Percentiles rank a stretch among this genome's conserved stretches.
Conservation (phyloP, 2,113 vertebrate species). For the Bungarus multicinctus region DNA sequence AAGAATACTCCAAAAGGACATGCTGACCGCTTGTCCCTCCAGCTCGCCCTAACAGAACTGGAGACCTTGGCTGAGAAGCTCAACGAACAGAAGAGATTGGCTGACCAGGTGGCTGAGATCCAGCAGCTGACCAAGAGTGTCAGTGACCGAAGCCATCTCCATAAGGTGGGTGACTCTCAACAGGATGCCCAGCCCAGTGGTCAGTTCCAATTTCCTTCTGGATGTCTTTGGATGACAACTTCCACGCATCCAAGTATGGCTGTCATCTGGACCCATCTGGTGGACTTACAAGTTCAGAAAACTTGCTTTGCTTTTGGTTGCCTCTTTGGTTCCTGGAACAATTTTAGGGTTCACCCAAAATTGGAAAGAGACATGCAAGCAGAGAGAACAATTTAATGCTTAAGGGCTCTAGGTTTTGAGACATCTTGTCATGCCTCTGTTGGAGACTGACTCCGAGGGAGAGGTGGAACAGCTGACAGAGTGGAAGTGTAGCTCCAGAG, state of each 20-base stretch:
- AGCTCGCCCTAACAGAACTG: slow-evolving; percentile 94
- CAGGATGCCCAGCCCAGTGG: neutral
- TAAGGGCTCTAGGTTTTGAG: too few relatives aligned
- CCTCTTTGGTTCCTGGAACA: too few relatives aligned
- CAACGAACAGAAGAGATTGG: slow-evolving; percentile 92
- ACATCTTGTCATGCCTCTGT: too few relatives aligned
- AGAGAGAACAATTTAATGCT: too few relatives aligned
- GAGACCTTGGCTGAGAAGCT: slow-evolving; percentile 93
- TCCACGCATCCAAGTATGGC: neutral
- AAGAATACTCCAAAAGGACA: slow-evolving; percentile 92
- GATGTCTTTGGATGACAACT: neutral
- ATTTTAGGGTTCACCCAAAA: too few relatives aligned
- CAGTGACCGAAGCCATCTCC: slow-evolving; percentile 85
- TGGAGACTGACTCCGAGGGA: too few relatives aligned
- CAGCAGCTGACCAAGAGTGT: slow-evolving; percentile 91
- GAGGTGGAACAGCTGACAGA: too few relatives aligned
- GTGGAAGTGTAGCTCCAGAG: too few relatives aligned
- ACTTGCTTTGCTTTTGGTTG: neutral
- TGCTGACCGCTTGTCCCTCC: slow-evolving; percentile 87
- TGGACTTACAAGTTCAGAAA: neutral
- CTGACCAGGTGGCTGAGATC: slow-evolving; percentile 92
- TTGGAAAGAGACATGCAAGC: too few relatives aligned
- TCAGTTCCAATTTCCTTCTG: neutral
- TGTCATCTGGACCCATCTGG: too few relatives aligned
- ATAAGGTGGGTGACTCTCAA: slow-evolving; percentile 74